Conservation (phyloP, 2,113 vertebrate genomes). For the Columba janthina region DNA sequence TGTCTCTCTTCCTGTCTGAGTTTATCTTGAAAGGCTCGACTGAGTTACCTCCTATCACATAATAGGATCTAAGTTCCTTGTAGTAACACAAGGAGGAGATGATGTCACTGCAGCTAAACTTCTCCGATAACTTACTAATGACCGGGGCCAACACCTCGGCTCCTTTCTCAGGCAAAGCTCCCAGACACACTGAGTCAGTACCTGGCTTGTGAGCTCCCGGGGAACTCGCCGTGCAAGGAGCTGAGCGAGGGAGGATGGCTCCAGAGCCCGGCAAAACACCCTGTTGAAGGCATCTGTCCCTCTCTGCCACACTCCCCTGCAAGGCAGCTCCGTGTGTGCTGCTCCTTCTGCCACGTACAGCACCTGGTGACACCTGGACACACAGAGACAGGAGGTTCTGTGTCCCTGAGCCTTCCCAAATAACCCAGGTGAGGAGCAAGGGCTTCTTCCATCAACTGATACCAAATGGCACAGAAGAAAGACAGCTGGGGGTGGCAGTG, state of each 20-base stretch:
- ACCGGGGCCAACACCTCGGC: slow-evolving; percentile 35
- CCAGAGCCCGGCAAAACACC: background rate
- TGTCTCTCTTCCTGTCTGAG: slow-evolving; percentile 64
- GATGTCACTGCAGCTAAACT: slow-evolving; percentile 56
- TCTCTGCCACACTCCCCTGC: background rate
- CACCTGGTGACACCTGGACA: rapidly evolving
- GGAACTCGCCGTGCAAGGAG: background rate
- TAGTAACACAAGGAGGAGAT: slow-evolving; percentile 63
- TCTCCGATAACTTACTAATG: slow-evolving; percentile 12
- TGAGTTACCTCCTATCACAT: slow-evolving; percentile 56
- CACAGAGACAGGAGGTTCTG: background rate
- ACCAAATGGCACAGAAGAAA: background rate
- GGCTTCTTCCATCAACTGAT: background rate
- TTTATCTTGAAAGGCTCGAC: slow-evolving; percentile 66
- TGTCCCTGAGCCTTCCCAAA: background rate
- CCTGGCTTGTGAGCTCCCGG: background rate
- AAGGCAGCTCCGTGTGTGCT: background rate
- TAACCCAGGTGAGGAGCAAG: background rate
- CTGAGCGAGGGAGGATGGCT: rapidly evolving
- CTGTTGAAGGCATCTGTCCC: background rate
- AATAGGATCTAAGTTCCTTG: slow-evolving; percentile 58
- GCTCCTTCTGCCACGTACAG: background rate
- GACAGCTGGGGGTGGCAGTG: background rate
- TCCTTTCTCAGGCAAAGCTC: slow-evolving; percentile 29
- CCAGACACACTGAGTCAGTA: background rate